These are phyloP conservation scores for Lophius americanus DNA, from an alignment of 2,797 vertebrate genomes.

Conservation along the genomic window DNA sequence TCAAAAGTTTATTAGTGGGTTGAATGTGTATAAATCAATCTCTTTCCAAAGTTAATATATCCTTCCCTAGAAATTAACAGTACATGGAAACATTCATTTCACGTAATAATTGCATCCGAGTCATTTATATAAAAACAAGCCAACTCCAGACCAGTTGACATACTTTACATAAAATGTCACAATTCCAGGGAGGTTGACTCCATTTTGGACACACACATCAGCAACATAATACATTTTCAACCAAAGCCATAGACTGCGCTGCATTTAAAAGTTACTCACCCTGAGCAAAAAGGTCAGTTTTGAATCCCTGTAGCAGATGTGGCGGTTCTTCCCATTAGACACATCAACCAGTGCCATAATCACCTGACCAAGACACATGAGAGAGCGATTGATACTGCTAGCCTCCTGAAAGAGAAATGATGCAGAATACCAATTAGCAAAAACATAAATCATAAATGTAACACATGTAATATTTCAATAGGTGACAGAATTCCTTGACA, in stretches of 20 bases:
- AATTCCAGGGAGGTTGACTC: neutral
- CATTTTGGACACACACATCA: neutral
- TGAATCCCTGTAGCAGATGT: conserved; percentile 95
- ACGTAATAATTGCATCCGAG: neutral
- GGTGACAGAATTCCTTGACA: neutral
- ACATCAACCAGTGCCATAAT: conserved; percentile 95
- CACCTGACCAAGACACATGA: conserved; percentile 95
- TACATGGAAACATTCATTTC: neutral
- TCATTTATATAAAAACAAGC: neutral
- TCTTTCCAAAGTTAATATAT: neutral
- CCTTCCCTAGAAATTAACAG: neutral
- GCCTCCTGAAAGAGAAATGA: conserved; percentile 84
- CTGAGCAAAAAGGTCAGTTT: conserved; percentile 94
- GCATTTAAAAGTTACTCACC: conserved; percentile 70
- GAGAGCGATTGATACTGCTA: conserved; percentile 94
- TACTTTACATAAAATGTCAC: neutral
- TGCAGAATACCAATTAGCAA: conserved; percentile 4
- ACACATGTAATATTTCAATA: neutral
- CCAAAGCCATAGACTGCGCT: neutral
- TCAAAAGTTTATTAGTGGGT: neutral
- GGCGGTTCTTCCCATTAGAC: conserved; percentile 92
- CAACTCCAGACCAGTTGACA: neutral
- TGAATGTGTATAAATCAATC: neutral
- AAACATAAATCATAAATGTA: neutral
- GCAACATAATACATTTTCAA: neutral